Evolutionary conservation across 2,113 vertebrate species (phyloP), one percentile per base, ranked within the genome.

Genomic region (Thamnaconus septentrionalis): DNA sequence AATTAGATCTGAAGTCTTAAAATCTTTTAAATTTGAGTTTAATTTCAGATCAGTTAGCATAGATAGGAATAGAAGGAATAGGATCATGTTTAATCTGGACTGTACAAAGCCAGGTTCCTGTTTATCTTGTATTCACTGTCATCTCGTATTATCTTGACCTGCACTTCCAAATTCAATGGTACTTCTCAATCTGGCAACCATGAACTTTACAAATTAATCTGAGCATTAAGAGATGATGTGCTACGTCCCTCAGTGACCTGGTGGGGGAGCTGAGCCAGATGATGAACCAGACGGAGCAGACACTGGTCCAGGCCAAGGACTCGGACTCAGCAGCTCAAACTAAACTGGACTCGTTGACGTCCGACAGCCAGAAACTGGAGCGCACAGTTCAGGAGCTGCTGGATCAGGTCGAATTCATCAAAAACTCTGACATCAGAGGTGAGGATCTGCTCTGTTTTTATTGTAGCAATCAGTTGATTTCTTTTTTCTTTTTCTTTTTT

Each of bases 361-460:
- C 84, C 0, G 96, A 98, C 11, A 91, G 93, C 47, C 90, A 94
- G 66, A 94, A 90, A 59, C 86, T 98, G 0, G 92, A 96, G 66
- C 87, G 18, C 0, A 93, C 92, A 0, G 93, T 97, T 69, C 92
- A 92, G 50, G 94, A 97, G 56, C 91, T 99, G 59, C 90, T 91
- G 62, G 92, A 94, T 39, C 97, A 97, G 67, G 86, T 98, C 3
- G 94, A 99, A 85, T 94, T 95, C 74, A 94, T 98, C 78, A 98
- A 98, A 83, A 98, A 98, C 82, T 98, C 97, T 1, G 95, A 99
- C 83, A 85, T 99, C 75, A 91, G 91, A 65, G 97, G 97, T 98
- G 61, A 89, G 92, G 5, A 1, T 10, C 1, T 4, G 9, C 4
- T n/a, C 6, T n/a, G 47, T 31, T 31, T 31, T 31, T 31, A 31